Evolutionary conservation across 2,888 invertebrate genomes (phyloP).

Genomic region (Mesorhabditis sp.): DNA sequence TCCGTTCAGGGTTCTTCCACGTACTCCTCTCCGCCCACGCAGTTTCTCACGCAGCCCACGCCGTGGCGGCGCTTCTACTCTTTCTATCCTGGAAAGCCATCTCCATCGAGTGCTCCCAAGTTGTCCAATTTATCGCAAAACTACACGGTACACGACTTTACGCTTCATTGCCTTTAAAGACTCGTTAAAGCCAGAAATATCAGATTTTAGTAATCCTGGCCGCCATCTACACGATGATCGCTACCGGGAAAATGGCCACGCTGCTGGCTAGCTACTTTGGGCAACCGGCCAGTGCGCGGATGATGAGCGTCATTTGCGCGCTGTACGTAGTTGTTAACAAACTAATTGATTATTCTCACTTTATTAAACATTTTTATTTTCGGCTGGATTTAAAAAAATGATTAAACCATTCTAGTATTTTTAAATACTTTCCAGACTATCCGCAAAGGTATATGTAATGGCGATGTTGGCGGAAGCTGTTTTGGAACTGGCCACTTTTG

Average conservation of each 20-base stretch:
- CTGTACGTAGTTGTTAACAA: neutral
- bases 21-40: too few species aligned
- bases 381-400: neutral
- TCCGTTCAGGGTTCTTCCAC: too few species aligned
- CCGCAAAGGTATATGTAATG: neutral
- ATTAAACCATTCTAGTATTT: neutral
- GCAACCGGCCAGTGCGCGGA: neutral
- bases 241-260: neutral
- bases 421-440: neutral
- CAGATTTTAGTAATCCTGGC: neutral
- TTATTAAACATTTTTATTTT: too few species aligned
- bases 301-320: neutral
- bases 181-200: too few species aligned
- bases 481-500: neutral
- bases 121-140: too few species aligned
- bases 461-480: neutral
- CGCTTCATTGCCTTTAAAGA: too few species aligned
- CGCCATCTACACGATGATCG: constrained; percentile 1
- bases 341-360: too few species aligned
- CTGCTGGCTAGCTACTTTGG: neutral
- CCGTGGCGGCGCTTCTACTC: too few species aligned
- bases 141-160: too few species aligned
- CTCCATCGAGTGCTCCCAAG: too few species aligned
- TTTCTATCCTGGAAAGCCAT: too few species aligned
- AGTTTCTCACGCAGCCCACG: too few species aligned